phyloP scores from a whole-genome alignment of 2,888 invertebrate genomes.

The Rhingia campestris region DNA sequence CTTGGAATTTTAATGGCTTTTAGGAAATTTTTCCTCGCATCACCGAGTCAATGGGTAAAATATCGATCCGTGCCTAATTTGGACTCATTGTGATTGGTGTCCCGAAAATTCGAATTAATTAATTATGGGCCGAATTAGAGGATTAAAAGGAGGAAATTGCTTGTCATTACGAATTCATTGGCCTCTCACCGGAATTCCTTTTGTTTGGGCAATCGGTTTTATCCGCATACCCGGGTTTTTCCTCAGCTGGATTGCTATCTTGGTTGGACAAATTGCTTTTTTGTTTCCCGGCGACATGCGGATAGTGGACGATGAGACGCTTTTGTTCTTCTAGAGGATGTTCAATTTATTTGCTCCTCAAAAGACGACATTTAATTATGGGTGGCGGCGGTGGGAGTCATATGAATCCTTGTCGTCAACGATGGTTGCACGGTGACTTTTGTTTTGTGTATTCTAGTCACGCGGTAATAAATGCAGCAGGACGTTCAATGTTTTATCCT shows the following conservation, averaged over 20 bases:
- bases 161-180: constrained; percentile 54
- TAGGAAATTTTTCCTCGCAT: background rate
- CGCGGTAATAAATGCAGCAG: constrained; percentile 19
- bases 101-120: constrained; percentile 43
- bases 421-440: background rate
- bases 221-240: constrained; percentile 42
- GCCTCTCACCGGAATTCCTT: constrained; percentile 40
- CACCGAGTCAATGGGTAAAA: background rate
- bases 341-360: constrained; percentile 57
- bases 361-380: constrained; percentile 56
- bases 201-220: constrained; percentile 53
- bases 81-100: background rate
- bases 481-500: background rate
- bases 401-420: constrained; percentile 1
- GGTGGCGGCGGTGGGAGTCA: background rate
- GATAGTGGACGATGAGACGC: constrained; percentile 44
- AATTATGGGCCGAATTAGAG: constrained; percentile 57
- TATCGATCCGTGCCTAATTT: constrained; percentile 40
- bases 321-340: constrained; percentile 27
- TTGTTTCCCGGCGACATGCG: constrained; percentile 47
- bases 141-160: constrained; percentile 56
- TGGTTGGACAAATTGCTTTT: constrained; percentile 56
- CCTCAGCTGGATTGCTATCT: constrained; percentile 52
- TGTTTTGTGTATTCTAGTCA: constrained; percentile 31
- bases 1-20: constrained; percentile 39